Base-by-base conservation (phyloP, 1,140 invertebrate species). In the Mesaphorura yosii region DNA sequence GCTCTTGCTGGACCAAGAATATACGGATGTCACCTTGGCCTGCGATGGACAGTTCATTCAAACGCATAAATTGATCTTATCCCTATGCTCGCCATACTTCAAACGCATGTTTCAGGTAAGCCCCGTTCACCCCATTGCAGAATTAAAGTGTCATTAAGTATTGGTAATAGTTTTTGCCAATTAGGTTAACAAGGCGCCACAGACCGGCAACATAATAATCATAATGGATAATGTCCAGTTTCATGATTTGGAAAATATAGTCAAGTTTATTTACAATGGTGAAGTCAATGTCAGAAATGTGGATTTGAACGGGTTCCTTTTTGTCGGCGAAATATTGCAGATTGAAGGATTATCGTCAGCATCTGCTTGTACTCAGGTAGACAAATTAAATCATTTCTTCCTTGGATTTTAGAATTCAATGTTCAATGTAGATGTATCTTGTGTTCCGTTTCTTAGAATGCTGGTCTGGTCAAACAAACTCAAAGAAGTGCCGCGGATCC, bases 51-150 rank as follows among this genome's bases (percentile, higher is more conserved):
- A 79, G 71, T 79, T 81, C 63, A 72, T 89, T 50, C 82, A 86
- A 69, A 85, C 85, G 44, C 86, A 89, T 68, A 87, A 86, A 75
- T 77, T 88, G 63, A 83, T 90, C 59, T 69, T 86, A 58, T 84
- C 83, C 58, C 80, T 88, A 56, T 88, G 86, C 69, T 86, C 83
- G 67, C 82, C 84, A 44, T 89, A 86, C 73, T 88, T 90, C 70
- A 83, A 83, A 72, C 81, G 83, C 70, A 75, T 88, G 64, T 88
- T 89, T 67, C 82, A 83, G 70, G 78, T 82, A 48, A 22, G 15
- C 1, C 1, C 29, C 17, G 3, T 40, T 27, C 22, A 40, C 22
- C 20, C n/a, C 17, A 15, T 20, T n/a, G 15, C 22, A 4, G n/a
- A 47, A 7, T 7, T 26, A n/a, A 39, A 42, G 12, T 27, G 4